phyloP scores from a whole-genome alignment of 1,140 invertebrate species.

The Brachionus koreanus region DNA sequence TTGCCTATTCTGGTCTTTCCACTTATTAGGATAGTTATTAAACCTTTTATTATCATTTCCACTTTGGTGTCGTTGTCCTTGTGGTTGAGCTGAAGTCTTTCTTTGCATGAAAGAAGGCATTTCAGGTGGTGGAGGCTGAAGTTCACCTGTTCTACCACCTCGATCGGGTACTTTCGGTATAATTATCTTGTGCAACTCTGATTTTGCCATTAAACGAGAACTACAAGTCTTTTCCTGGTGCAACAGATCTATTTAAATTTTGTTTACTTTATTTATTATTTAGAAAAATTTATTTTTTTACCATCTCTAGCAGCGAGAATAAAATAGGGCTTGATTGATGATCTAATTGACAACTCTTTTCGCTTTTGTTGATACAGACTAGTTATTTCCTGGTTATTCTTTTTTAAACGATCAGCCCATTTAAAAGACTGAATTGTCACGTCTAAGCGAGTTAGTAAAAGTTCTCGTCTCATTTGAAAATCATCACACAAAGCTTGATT shows the following conservation, averaged over 20 bases:
- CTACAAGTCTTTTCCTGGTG: constrained; percentile 41
- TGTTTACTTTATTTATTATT: not conserved
- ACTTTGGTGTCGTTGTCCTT: not conserved
- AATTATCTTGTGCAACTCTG: constrained; percentile 31
- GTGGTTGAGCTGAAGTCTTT: not conserved
- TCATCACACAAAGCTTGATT: constrained; percentile 73
- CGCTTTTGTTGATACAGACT: not conserved
- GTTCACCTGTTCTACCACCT: constrained; percentile 80
- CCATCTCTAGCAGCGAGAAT: constrained; percentile 34
- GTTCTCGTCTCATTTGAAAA: constrained; percentile 75
- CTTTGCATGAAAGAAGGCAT: constrained; percentile 67
- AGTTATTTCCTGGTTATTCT: constrained; percentile 21
- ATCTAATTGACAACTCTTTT: not conserved
- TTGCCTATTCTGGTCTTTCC: not conserved
- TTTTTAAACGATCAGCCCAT: constrained; percentile 74
- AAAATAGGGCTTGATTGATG: not conserved
- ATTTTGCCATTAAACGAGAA: constrained; percentile 13
- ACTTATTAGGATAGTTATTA: constrained; percentile 12
- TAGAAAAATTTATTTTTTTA: not conserved
- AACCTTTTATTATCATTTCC: not conserved
- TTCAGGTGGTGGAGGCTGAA: constrained; percentile 84
- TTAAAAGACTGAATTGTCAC: constrained; percentile 86
- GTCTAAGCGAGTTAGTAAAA: constrained; percentile 82
- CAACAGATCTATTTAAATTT: not conserved
- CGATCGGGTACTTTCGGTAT: constrained; percentile 64